phyloP scores from a whole-genome alignment of 2,113 vertebrate genomes.

The Cyprinodon tularosa region DNA sequence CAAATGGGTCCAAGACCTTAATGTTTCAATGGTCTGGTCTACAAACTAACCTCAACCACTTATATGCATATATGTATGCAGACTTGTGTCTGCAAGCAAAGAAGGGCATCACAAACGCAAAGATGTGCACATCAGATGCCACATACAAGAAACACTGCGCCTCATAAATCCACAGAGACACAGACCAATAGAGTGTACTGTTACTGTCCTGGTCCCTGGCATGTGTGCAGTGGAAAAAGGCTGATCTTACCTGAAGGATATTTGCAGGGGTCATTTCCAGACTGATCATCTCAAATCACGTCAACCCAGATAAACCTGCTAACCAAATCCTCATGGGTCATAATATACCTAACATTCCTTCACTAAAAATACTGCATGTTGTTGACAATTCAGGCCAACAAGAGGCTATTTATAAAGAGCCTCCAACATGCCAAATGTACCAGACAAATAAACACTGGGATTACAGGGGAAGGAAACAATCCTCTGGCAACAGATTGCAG shows the following conservation, averaged over 20 bases:
- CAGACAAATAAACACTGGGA: constrained; percentile 50
- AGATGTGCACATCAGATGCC: background rate
- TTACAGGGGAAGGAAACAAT: constrained; percentile 44
- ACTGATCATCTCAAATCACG: constrained; percentile 53
- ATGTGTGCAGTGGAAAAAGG: constrained; percentile 34
- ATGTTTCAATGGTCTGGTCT: background rate
- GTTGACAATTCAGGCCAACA: constrained; percentile 22
- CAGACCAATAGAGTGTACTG: background rate
- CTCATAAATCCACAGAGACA: background rate
- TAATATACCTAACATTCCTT: constrained; percentile 45
- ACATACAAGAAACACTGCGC: background rate
- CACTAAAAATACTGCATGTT: constrained; percentile 59
- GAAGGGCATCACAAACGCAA: background rate
- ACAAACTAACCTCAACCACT: background rate
- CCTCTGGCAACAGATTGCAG: constrained; percentile 7
- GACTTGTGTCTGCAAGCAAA: background rate
- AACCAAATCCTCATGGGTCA: constrained; percentile 67
- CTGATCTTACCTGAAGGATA: constrained; percentile 51
- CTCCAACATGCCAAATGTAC: constrained; percentile 29
- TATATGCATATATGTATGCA: background rate
- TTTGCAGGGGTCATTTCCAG: constrained; percentile 50
- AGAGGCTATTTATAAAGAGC: constrained; percentile 54
- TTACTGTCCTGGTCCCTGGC: constrained; percentile 6
- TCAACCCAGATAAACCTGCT: constrained; percentile 51
- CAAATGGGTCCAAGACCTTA: background rate